Percentiles rank a stretch among this genome's conserved stretches.
Evolutionary conservation across 2,888 invertebrate species (phyloP).

Genomic region (Chymomyza procnemis): DNA sequence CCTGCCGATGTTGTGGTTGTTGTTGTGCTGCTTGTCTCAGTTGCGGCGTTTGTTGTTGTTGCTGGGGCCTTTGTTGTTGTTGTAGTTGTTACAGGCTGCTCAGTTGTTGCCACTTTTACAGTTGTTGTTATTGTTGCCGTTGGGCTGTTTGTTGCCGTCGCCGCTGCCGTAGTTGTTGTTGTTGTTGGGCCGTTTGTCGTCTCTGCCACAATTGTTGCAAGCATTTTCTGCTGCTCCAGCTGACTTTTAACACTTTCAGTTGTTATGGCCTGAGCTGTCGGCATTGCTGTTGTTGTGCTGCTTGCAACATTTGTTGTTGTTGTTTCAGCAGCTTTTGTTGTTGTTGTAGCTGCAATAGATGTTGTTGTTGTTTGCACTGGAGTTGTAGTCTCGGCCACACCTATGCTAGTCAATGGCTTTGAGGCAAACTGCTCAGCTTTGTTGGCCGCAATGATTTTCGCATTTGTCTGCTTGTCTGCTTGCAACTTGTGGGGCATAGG

Average conservation of each 20-base stretch:
- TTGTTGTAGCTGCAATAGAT: conserved; percentile 21
- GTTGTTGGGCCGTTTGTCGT: conserved; percentile 16
- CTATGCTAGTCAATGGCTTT: conserved; percentile 1
- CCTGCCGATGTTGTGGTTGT: conserved; percentile 9
- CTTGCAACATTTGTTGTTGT: conserved; percentile 7
- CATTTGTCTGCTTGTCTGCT: not conserved
- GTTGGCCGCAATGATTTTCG: not conserved
- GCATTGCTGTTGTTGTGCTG: conserved; percentile 16
- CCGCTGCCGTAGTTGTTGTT: conserved; percentile 7
- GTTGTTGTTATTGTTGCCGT: conserved; percentile 15
- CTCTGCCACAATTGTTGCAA: conserved; percentile 7
- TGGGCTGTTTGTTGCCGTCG: conserved; percentile 4
- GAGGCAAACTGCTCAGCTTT: not conserved
- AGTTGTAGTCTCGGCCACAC: conserved; percentile 15
- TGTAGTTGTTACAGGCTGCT: not conserved
- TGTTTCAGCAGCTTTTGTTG: conserved; percentile 21
- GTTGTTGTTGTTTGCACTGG: not conserved
- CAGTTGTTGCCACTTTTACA: not conserved
- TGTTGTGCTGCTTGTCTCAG: conserved; percentile 14
- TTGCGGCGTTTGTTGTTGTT: conserved; percentile 5
- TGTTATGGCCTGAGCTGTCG: conserved; percentile 16
- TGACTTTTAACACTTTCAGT: conserved; percentile 1
- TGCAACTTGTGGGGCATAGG: not conserved
- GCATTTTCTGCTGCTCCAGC: not conserved
- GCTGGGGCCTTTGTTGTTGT: conserved; percentile 6